Evolutionary conservation across 2,797 vertebrate species (phyloP).

Genomic region (Mycteria americana): DNA sequence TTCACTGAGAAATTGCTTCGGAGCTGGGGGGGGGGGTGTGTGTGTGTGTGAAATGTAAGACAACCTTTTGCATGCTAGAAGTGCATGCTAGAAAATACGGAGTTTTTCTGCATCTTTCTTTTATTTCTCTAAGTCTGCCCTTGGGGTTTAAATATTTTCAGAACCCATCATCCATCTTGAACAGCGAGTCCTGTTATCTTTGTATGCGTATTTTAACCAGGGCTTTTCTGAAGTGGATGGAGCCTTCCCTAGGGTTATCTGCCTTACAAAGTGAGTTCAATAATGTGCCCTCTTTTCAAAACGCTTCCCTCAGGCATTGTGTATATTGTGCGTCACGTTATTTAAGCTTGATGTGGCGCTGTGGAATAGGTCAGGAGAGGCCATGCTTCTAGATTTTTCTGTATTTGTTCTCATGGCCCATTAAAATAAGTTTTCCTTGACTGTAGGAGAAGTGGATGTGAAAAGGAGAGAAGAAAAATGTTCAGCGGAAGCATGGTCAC

Average conservation of each 20-base stretch:
- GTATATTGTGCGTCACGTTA: fast-evolving
- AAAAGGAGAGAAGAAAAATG: not conserved
- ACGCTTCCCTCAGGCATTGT: fast-evolving
- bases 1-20: not conserved
- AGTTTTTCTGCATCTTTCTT: not conserved
- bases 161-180: not conserved
- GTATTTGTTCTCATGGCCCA: not conserved
- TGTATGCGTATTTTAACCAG: not conserved
- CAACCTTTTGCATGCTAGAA: not conserved
- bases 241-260: not conserved
- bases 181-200: not conserved
- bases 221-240: not conserved
- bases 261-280: not conserved
- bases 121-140: not conserved
- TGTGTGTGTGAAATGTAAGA: not conserved
- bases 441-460: not conserved
- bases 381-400: not conserved
- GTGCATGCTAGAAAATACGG: not conserved
- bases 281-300: not conserved
- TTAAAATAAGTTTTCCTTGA: not conserved
- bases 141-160: not conserved
- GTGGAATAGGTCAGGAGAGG: not conserved
- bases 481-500: not conserved
- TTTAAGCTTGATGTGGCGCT: not conserved
- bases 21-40: not conserved